Percentiles rank a stretch among this genome's conserved stretches.
Evolutionary conservation across 2,888 invertebrate genomes (phyloP).

Genomic region (Pandemis corylana): DNA sequence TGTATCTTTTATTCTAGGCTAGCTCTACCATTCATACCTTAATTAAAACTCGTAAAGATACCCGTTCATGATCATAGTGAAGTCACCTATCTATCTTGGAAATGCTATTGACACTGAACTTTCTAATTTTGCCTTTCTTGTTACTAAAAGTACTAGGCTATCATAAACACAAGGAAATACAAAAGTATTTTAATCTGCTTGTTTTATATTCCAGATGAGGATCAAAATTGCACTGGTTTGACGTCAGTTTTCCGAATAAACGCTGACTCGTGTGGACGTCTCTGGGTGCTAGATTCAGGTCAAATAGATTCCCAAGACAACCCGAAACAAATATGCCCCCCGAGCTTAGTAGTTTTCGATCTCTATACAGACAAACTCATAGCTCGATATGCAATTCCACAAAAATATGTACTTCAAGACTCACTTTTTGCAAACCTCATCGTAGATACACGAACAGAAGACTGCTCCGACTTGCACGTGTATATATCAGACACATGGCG

Average conservation of each 20-base stretch:
- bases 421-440: constrained; percentile 88
- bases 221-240: constrained; percentile 86
- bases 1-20: not conserved
- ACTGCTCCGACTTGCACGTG: constrained; percentile 87
- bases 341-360: constrained; percentile 90
- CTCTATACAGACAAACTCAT: constrained; percentile 87
- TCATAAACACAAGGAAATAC: not conserved
- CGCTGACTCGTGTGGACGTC: constrained; percentile 89
- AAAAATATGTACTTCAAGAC: constrained; percentile 87
- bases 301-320: constrained; percentile 87
- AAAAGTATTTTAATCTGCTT: not conserved
- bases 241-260: constrained; percentile 91
- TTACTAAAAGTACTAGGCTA: not conserved
- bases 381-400: constrained; percentile 87
- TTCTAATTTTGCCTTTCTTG: not conserved
- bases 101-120: too few relatives aligned
- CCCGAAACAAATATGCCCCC: constrained; percentile 89
- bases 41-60: too few relatives aligned
- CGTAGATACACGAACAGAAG: constrained; percentile 84
- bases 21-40: not conserved
- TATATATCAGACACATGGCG: constrained; percentile 90
- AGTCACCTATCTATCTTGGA: too few relatives aligned
- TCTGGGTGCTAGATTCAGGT: constrained; percentile 93
- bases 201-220: constrained; percentile 60
- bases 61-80: too few relatives aligned